Percentiles rank a stretch among this genome's conserved stretches.
phyloP scores from a whole-genome alignment of 2,888 invertebrate species.

The Julus scanicus region DNA sequence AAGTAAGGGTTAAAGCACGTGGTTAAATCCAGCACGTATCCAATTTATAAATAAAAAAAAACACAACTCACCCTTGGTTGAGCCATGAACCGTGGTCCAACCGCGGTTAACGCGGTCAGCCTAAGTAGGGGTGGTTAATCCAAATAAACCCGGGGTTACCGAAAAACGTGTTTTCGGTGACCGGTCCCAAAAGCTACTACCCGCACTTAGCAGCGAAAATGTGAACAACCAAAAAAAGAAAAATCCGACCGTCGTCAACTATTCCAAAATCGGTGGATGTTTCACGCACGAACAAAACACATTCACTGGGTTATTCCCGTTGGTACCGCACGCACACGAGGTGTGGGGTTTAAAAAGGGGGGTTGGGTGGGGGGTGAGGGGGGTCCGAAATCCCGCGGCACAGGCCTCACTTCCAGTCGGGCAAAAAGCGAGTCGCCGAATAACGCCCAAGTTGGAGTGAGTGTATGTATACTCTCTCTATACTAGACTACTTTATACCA shows the following conservation, averaged over 20 bases:
- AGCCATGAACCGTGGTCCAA: slow-evolving; percentile 76
- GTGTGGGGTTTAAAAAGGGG: not conserved
- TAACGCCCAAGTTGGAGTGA: no score
- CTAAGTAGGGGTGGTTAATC: not conserved
- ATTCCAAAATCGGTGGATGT: not conserved
- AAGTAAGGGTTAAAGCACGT: not conserved
- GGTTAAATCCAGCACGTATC: no score
- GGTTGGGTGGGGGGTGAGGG: not conserved
- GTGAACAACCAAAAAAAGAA: not conserved
- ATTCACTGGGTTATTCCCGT: not conserved
- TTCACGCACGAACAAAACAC: not conserved
- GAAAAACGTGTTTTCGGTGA: not conserved
- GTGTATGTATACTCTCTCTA: no score
- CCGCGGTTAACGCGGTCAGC: slow-evolving; percentile 3
- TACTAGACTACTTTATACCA: no score
- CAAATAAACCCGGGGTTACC: not conserved
- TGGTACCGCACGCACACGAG: not conserved
- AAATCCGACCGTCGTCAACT: not conserved
- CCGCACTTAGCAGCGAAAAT: no score
- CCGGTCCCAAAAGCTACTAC: not conserved
- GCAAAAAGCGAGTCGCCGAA: no score
- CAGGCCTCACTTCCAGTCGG: not conserved
- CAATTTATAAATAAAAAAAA: no score
- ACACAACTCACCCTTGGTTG: slow-evolving; percentile 80
- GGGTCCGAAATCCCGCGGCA: no score